These are phyloP conservation scores for Rhinolophus ferrumequinum DNA, from an alignment of 2,113 vertebrate species.

Conservation along the genomic window DNA sequence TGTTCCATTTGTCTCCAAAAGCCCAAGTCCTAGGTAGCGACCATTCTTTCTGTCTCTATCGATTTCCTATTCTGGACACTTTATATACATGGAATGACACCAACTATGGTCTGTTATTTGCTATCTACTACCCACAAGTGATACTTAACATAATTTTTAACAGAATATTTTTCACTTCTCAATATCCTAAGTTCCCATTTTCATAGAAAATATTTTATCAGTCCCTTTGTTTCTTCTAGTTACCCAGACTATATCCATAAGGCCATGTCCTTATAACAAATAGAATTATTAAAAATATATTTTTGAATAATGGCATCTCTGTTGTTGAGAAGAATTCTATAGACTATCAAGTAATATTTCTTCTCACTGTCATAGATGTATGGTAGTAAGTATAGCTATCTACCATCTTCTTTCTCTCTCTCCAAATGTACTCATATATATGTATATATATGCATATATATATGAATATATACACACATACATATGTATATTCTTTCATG, in stretches of 20 bases:
- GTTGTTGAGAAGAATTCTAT: neutral
- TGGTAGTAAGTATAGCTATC: neutral
- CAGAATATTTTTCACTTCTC: neutral
- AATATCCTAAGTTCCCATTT: neutral
- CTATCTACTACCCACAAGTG: neutral
- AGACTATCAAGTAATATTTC: neutral
- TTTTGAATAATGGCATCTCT: neutral
- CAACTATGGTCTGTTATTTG: neutral
- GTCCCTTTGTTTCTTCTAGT: neutral
- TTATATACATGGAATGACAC: neutral
- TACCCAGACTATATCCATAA: neutral
- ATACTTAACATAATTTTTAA: neutral
- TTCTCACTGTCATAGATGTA: neutral
- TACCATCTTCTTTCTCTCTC: neutral
- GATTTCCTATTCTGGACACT: neutral
- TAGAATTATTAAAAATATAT: neutral
- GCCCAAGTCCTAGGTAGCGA: accelerated
- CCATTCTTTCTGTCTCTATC: neutral
- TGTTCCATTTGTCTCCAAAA: neutral
- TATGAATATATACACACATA: neutral
- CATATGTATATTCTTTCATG: neutral
- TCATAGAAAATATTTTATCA: neutral
- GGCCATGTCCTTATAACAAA: neutral
- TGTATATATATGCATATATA: neutral
- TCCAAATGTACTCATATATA: neutral